Evolutionary conservation across 2,113 vertebrate species (phyloP), one percentile per base, ranked within the genome.

Genomic region (Collichthys lucidus): DNA sequence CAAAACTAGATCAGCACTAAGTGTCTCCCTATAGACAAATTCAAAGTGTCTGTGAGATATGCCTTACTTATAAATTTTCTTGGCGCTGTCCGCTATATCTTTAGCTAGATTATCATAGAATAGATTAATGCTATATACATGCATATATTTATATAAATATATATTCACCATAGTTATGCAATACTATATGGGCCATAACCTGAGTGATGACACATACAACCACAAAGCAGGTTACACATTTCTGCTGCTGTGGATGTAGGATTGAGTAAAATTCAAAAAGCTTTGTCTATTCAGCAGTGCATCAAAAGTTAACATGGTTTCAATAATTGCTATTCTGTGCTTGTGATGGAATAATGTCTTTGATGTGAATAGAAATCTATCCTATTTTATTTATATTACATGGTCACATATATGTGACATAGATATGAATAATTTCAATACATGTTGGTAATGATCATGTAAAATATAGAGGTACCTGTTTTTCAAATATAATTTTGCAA

Each of bases 1-100:
- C 80, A 91, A 87, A 93, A 92, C 78, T 90, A 87, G 87, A 92
- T 91, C 84, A 91, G 80, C 79, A 26, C 78, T 91, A 92, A 92
- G 85, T 88, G 85, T 89, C 80, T 94, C 89, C 89, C 86, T 40
- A 22, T 63, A 89, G 90, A 83, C 77, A 88, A 72, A 53, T 76
- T 81, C 70, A 2, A 1, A 75, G n/a, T 59, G 75, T 56, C 72
- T 79, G 49, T 24, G 26, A 74, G 63, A 24, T 65, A 57, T 70
- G 64, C n/a, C 22, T 42, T 73, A 46, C 26, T 42, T 60, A 26
- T n/a, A 44, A 2, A 70, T 57, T 73, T 44, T 14, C 47, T 42
- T 72, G 67, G 49, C 46, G 29, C 26, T 31, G 35, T 59, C 87
- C 66, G 52, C 20, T 53, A 63, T 29, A 46, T 49, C 44, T 56